Evolutionary conservation across 2,113 vertebrate genomes (phyloP).

Genomic region (Climacteris rufus): DNA sequence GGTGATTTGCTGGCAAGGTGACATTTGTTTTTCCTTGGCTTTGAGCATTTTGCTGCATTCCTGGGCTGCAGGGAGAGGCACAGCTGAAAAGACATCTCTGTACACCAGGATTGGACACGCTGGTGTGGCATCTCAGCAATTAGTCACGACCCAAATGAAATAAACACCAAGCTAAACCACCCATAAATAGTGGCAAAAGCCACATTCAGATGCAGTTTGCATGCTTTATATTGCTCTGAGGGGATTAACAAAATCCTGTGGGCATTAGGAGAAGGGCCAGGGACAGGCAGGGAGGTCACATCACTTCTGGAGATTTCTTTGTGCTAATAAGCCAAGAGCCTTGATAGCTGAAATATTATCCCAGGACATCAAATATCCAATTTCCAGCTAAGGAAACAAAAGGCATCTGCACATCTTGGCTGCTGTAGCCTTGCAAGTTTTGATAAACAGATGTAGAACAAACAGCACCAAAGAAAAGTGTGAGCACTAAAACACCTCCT

Average conservation of each 20-base stretch:
- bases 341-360: background rate
- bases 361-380: background rate
- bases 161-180: background rate
- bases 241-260: background rate
- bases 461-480: background rate
- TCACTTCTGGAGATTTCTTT: background rate
- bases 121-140: background rate
- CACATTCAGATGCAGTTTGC: background rate
- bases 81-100: background rate
- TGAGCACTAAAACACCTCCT: background rate
- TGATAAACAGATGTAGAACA: background rate
- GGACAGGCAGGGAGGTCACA: background rate
- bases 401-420: background rate
- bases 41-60: background rate
- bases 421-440: background rate
- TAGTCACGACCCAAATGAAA: background rate
- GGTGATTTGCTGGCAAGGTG: background rate
- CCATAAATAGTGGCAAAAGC: background rate
- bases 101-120: background rate
- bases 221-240: background rate
- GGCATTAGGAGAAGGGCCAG: background rate
- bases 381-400: background rate
- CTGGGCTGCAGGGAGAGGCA: background rate
- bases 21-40: background rate
- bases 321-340: background rate